phyloP scores from a whole-genome alignment of 2,113 vertebrate genomes.

The Crotalus helleri region DNA sequence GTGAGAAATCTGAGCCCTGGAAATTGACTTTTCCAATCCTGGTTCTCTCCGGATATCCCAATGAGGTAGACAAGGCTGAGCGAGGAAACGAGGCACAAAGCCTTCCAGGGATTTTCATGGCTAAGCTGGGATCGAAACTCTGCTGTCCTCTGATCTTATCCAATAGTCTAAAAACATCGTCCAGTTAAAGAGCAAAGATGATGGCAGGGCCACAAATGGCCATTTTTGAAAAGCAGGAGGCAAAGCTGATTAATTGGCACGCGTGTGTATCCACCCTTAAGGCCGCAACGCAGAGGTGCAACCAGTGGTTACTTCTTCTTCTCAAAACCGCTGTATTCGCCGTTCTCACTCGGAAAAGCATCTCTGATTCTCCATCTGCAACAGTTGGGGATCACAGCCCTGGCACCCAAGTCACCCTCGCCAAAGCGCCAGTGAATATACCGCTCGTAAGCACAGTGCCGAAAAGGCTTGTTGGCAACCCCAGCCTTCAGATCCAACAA shows the following conservation, averaged over 20 bases:
- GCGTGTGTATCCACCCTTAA: accelerated
- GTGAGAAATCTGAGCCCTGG: not conserved
- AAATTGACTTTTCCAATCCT: not conserved
- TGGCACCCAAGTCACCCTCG: conserved; percentile 49
- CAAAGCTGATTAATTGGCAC: not conserved
- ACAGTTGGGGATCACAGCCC: conserved; percentile 76
- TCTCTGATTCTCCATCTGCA: conserved; percentile 72
- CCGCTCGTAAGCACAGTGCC: conserved; percentile 71
- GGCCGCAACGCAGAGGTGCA: not conserved
- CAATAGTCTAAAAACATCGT: not conserved
- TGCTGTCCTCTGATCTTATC: not conserved
- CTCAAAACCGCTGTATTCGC: conserved; percentile 65
- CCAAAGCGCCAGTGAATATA: conserved; percentile 79
- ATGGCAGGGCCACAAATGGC: not conserved
- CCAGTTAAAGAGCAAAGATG: not conserved
- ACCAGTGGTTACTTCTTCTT: not conserved
- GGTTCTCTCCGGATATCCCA: not conserved
- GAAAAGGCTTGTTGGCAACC: conserved; percentile 43
- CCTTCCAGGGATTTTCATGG: not conserved
- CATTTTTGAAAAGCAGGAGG: not conserved
- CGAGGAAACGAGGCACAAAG: too few relatives aligned
- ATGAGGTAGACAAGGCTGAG: not conserved
- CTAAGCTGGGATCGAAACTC: not conserved
- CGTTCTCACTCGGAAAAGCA: conserved; percentile 63
- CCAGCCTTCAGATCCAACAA: conserved; percentile 37